Evolutionary conservation across 2,113 vertebrate genomes (phyloP), one percentile per base, ranked within the genome.

Genomic region (Cheirogaleus medius): DNA sequence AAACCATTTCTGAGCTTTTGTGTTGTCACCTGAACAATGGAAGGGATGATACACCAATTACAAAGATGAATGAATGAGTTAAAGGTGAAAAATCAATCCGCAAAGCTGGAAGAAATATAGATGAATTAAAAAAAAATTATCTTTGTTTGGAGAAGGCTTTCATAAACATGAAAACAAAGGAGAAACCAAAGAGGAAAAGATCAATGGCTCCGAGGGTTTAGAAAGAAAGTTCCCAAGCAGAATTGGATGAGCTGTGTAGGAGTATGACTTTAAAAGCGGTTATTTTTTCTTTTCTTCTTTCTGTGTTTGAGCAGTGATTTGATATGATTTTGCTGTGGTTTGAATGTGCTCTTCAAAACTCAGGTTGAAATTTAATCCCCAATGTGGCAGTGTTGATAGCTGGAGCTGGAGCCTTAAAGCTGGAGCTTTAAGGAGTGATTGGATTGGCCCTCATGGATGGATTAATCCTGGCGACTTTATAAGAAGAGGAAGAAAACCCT

Each of bases 1-100:
- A 77, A 97, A 90, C 83, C 12, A 94, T 54, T 89, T 94, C 54
- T 47, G n/a, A 96, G 17, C 58, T 88, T 94, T 83, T 42, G 52
- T 44, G 29, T 29, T 80, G 37, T 71, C 88, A 42, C 87, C 18
- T 90, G 11, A 96, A 90, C 94, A 93, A 20, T n/a, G 44, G 21
- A 74, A 87, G 81, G 27, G 20, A 71, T 58, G 78, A 39, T 10
- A 27, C 0, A 37, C 4, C 29, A 71, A 21, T 29, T 82, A 17
- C n/a, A 95, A 93, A 78, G 47, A 81, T 39, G 14, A 54, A 87
- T 56, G 63, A 77, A 49, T 71, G n/a, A 92, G n/a, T 77, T 80
- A 94, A 92, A 97, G 87, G 52, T 85, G 25, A 92, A 69, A 69
- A 90, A 71, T 29, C 20, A 85, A 66, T 80, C 64, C 42, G 81